Evolutionary conservation across 2,888 invertebrate genomes (phyloP), one percentile per base, ranked within the genome.

Genomic region (Auanema freiburgensis): DNA sequence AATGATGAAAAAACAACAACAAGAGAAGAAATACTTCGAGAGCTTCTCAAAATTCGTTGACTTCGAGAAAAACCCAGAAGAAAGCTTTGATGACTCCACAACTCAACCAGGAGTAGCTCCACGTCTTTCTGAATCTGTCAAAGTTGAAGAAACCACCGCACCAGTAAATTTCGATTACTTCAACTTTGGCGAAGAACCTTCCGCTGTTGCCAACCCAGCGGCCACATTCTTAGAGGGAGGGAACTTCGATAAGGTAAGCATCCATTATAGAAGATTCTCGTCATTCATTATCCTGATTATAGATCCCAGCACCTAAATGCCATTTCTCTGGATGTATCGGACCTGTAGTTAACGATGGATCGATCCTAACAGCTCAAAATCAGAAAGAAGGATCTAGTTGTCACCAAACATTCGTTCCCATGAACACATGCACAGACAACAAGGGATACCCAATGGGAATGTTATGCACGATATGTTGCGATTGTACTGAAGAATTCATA

Each of bases 401-500:
- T 68, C 71, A 67, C 50, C 76, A 79, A 59, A 74, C 76, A 23
- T 79, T 79, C 62, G 77, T 79, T 11, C 73, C 79, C 24, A 60
- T 79, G 59, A 79, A 79, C 58, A 72, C 74, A 25, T 79, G 79
- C 65, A 63, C 69, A 41, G 74, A 76, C 59, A 67, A 67, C 63
- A 67, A 70, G 62, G 77, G 77, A 57, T 79, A 79, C 63, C 79
- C 78, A 21, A 72, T 79, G 66, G 80, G 80, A 43, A 80, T 80
- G 80, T 62, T 78, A 23, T 80, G 80, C 71, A 73, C 73, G 18
- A 73, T 80, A 46, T 80, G 80, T 67, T 80, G 80, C 58, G 80
- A 80, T 57, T 79, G 79, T 63, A 61, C 72, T 40, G 67, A 66
- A 46, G 65, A 72, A 23, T 77, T 80, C 59, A 61, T 67, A 21